Conservation (phyloP, 2,888 invertebrate species). For the Cosmia trapezina region DNA sequence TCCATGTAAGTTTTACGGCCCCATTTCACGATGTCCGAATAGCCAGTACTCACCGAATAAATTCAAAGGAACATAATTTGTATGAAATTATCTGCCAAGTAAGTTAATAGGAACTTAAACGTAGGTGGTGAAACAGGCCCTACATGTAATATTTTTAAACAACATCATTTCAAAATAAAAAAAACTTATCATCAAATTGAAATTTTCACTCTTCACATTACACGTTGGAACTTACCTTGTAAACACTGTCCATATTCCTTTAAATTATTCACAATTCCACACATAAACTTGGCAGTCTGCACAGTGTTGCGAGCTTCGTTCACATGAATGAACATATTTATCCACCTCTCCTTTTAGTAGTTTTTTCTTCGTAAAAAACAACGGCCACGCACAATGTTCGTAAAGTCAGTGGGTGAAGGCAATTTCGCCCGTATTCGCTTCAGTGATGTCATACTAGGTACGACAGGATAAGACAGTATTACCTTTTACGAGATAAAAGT, state of each 20-base stretch:
- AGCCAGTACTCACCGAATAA: too few relatives aligned
- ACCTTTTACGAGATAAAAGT: conserved; percentile 75
- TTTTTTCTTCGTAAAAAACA: conserved; percentile 79
- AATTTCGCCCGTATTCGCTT: conserved; percentile 85
- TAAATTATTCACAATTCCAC: conserved; percentile 47
- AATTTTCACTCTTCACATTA: background rate
- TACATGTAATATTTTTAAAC: too few relatives aligned
- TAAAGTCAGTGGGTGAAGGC: conserved; percentile 85
- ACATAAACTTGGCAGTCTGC: conserved; percentile 50
- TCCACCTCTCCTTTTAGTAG: conserved; percentile 82
- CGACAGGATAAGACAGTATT: conserved; percentile 72
- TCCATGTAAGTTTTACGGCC: too few relatives aligned
- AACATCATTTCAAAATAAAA: background rate
- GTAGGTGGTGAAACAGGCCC: too few relatives aligned
- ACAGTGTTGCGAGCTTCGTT: conserved; percentile 56
- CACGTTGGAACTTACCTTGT: conserved; percentile 58
- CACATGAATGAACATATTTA: conserved; percentile 77
- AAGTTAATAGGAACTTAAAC: too few relatives aligned
- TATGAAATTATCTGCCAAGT: too few relatives aligned
- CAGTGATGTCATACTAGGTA: conserved; percentile 84
- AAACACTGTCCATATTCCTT: conserved; percentile 60
- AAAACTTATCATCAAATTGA: background rate
- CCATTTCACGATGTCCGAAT: too few relatives aligned
- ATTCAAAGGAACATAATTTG: too few relatives aligned
- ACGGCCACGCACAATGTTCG: conserved; percentile 68